Base-by-base conservation (phyloP, 1,140 invertebrate genomes). In the Aricia agestis region DNA sequence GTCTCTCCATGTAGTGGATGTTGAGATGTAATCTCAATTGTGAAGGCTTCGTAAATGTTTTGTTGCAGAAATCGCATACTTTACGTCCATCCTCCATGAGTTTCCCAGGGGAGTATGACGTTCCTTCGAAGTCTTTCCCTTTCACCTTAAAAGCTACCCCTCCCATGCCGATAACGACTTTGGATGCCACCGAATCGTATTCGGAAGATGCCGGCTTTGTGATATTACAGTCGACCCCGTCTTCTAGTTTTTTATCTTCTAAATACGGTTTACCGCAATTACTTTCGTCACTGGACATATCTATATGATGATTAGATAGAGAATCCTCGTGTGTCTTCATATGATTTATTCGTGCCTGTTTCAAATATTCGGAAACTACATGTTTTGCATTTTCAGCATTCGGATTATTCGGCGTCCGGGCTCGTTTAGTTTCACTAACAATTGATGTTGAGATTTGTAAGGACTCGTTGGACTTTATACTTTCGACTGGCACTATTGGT, bases 1-100 rank as follows among this genome's bases (percentile, higher is more conserved):
- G 97, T 66, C 97, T 93, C 84, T 99, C 98, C 91, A 99, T 96
- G 81, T 98, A 98, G 90, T 99, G 98, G 80, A 98, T 98, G 88
- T 99, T 99, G 84, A 98, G 96, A 91, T 99, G 98, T 66, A 99
- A 92, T 69, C 95, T 94, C 74, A 99, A 91, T 86, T 99, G 98
- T 80, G 96, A 96, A 66, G 96, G 95, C 91, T 98, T 97, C 68
- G 94, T 95, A 89, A 99, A 99, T 71, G 95, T 95, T 92, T 98
- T 99, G 71, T 96, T 95, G 91, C 98, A 99, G 76, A 98, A 95
- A 66, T 93, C 94, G 85, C 98, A 99, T 25, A 96, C 94, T 78
- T 95, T 96, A 57, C 96, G 94, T 0, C 96, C 96, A 85, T 98
- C 96, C 79, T 96, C 95, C 74, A 93, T 93, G 61, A 94, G 87